Evolutionary conservation across 2,113 vertebrate genomes (phyloP), one percentile per base, ranked within the genome.

Genomic region (Rhea americana): DNA sequence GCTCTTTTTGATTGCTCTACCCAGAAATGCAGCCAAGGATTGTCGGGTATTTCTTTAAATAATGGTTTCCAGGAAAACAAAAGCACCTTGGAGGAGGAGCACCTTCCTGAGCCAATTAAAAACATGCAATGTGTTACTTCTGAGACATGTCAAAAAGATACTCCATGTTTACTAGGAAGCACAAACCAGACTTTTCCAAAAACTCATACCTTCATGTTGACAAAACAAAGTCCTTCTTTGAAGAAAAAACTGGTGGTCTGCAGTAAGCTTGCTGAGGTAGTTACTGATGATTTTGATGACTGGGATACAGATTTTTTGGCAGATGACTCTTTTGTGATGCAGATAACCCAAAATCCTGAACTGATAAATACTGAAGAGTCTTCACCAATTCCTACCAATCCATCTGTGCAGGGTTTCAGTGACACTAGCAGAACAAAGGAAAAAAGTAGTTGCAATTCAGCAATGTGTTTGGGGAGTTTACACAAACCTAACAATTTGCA

Each of bases 1-100:
- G 98, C 98, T 47, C 97, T 99, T 94, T 99, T 99, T 94, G 99
- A 99, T 97, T 97, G 96, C 76, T 98, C 99, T 45, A 99, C 99
- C 62, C 99, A 99, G 95, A 97, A 93, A 50, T 94, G 97, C 93
- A 98, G 99, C 89, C 98, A 98, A 91, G 91, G 83, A 65, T 94
- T 97, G 7, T 95, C 96, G 9, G 80, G 71, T 87, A 61, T 71
- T 83, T 85, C 95, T 83, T 74, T 95, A 78, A 97, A 91, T 71
- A 94, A 68, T 4, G 85, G 39, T 82, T 83, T 87, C 48, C 76
- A 82, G 75, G 93, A 71, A 88, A 96, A 85, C 53, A 94, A 91
- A 93, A 93, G 32, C 32, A 66, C 39, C 41, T 79, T 91, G 63
- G 91, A 95, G 30, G 76, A 93, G 50, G 94, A 94, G 35, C 37